Evolutionary conservation across 2,888 invertebrate genomes (phyloP), one percentile per base, ranked within the genome.

Genomic region (Crocallis elinguaria): DNA sequence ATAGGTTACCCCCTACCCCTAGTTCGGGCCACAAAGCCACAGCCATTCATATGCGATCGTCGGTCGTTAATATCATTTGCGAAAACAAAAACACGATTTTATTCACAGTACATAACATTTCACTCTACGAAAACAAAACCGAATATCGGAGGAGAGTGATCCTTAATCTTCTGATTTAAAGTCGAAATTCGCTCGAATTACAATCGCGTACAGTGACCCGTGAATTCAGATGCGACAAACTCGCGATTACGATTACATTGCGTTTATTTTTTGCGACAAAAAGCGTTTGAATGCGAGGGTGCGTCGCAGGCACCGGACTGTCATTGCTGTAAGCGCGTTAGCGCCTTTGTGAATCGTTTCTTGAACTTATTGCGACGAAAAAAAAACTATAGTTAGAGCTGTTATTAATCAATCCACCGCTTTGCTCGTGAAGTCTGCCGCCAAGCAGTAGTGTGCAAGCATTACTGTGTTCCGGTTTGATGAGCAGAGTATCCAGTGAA

Each of bases 211-310:
- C 68, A 60, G 65, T 69, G 69, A 69, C 70, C 67, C 63, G 60
- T 59, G 62, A 60, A 75, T 62, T 69, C 61, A 64, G 61, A 51
- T 58, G 64, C 69, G 66, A 71, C 73, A 67, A 70, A 71, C 53
- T 42, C 39, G 63, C 71, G 68, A 72, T 71, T 71, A 67, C 58
- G 71, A 75, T 75, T 73, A 74, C 68, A 61, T 58, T 66, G 62
- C 67, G 64, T 69, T 62, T 60, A 66, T 69, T 76, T 77, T 77
- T 77, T 73, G 64, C 61, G 67, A 64, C 66, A 70, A 66, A 68
- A 71, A 62, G 66, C 38, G 44, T 61, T 57, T 59, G 60, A 57
- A 55, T 56, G 68, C 61, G 66, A 66, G 71, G 71, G 75, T 66
- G 73, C 59, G 2, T 50, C 42, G 49, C 45, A 59, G 60, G 63